Evolutionary conservation across 2,888 invertebrate species (phyloP).

Genomic region (Drosophila putrida): DNA sequence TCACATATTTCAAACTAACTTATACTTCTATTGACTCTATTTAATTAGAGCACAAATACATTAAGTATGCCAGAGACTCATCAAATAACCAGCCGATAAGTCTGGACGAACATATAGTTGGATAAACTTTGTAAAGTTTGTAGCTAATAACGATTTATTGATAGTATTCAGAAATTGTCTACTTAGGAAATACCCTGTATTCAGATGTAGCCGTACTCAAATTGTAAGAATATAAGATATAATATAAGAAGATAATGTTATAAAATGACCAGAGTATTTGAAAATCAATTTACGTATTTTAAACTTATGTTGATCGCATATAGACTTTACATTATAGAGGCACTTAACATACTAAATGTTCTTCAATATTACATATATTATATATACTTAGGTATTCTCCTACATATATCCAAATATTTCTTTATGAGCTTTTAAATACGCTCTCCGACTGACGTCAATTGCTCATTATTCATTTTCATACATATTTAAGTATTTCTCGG

Average conservation of each 20-base stretch:
- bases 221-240: too few species aligned
- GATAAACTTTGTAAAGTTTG: too few species aligned
- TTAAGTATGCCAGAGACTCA: not conserved
- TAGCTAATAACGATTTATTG: not conserved
- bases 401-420: constrained; percentile 9
- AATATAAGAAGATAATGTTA: not conserved
- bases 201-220: too few species aligned
- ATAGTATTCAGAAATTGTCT: not conserved
- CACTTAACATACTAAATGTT: not conserved
- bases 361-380: not conserved
- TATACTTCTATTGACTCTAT: not conserved
- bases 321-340: not conserved
- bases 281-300: not conserved
- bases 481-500: not conserved
- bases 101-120: too few species aligned
- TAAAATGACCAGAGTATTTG: not conserved
- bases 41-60: not conserved
- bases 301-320: not conserved
- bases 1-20: constrained; percentile 7
- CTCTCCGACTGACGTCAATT: constrained; percentile 52
- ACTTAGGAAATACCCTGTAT: too few species aligned
- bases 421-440: constrained; percentile 11
- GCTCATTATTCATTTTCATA: constrained; percentile 25
- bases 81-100: not conserved
- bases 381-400: not conserved